Evolutionary conservation across 1,140 invertebrate species (phyloP).

Genomic region (Mycetomoellerius zeteki): DNA sequence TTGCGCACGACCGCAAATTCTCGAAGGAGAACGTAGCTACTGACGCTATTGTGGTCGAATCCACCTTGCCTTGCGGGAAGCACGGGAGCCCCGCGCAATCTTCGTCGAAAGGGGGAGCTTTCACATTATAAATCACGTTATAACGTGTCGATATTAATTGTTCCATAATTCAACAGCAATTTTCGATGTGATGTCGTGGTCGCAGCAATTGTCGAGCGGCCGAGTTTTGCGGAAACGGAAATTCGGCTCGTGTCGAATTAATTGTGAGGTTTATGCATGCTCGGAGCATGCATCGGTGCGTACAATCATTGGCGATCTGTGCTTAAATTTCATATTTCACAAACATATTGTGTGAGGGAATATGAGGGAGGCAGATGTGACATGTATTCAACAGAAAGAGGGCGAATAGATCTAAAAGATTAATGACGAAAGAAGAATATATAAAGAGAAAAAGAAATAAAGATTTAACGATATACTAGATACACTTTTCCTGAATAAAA

Average conservation of each 20-base stretch:
- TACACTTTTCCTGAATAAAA: not conserved
- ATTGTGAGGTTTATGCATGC: constrained; percentile 30
- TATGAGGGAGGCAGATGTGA: not conserved
- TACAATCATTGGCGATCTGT: not conserved
- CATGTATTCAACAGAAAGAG: not conserved
- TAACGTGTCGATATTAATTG: constrained; percentile 30
- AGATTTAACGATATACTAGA: not conserved
- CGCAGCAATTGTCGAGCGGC: constrained; percentile 27
- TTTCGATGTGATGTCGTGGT: constrained; percentile 22
- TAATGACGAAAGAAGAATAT: not conserved
- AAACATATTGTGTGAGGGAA: not conserved
- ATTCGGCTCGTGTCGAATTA: constrained; percentile 47
- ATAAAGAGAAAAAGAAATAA: not conserved
- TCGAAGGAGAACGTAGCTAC: constrained; percentile 57
- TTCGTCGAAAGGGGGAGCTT: not conserved
- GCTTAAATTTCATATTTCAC: constrained; percentile 37
- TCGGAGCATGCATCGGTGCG: not conserved
- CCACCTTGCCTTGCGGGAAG: constrained; percentile 17
- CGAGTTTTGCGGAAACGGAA: constrained; percentile 40
- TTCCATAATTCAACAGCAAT: constrained; percentile 39
- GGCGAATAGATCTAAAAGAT: not conserved
- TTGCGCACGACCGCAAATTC: constrained; percentile 69
- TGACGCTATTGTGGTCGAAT: constrained; percentile 64
- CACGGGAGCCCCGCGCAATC: not conserved
- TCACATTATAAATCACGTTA: not conserved